Conservation (phyloP, 2,113 vertebrate genomes). For the Axis porcinus region DNA sequence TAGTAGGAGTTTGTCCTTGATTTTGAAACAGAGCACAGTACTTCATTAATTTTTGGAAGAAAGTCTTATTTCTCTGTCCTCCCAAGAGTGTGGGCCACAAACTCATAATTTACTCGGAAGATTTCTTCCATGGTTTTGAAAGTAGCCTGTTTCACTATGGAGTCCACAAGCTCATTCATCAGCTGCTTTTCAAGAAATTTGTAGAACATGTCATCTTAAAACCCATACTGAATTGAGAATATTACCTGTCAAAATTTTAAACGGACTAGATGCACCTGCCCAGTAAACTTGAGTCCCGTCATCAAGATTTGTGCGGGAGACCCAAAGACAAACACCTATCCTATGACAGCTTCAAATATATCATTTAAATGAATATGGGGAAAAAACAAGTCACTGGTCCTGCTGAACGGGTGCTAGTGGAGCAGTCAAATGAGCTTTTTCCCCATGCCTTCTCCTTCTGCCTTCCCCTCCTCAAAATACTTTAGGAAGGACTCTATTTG, state of each 20-base stretch:
- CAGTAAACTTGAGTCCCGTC: conserved; percentile 90
- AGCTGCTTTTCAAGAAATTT: conserved; percentile 60
- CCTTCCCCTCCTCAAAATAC: not conserved
- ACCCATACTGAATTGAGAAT: not conserved
- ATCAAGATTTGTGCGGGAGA: conserved; percentile 94
- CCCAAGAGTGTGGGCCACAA: fast-evolving
- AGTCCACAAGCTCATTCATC: conserved; percentile 46
- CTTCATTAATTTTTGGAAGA: conserved; percentile 60
- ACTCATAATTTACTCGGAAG: conserved; percentile 72
- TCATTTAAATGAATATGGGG: conserved; percentile 82
- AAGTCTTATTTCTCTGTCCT: not conserved
- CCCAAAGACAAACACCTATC: conserved; percentile 96
- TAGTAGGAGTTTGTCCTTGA: not conserved
- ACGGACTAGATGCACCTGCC: conserved; percentile 90
- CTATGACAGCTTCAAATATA: conserved; percentile 98
- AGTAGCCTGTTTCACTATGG: conserved; percentile 71
- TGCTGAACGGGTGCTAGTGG: not conserved
- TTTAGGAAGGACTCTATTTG: conserved; percentile 17
- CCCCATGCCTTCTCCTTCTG: not conserved
- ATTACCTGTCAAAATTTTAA: conserved; percentile 87
- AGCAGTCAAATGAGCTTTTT: not conserved
- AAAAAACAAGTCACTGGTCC: not conserved
- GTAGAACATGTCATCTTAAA: not conserved
- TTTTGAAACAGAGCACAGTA: not conserved
- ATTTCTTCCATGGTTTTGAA: conserved; percentile 77